phyloP scores from a whole-genome alignment of 2,888 invertebrate genomes.

The Pecten maximus region DNA sequence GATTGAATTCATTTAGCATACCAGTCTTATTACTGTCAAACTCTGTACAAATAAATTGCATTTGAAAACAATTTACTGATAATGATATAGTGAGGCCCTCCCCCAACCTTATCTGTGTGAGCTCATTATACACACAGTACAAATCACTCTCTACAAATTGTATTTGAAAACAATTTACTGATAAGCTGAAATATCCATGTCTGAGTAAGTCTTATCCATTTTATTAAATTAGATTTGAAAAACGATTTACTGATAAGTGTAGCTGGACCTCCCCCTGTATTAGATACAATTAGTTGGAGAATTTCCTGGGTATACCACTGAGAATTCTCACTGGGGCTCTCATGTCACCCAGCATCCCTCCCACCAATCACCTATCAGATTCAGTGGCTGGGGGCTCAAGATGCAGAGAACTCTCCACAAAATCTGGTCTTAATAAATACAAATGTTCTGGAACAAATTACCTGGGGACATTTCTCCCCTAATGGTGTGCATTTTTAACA shows the following conservation, averaged over 20 bases:
- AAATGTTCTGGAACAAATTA: conserved; percentile 13
- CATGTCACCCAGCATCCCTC: background rate
- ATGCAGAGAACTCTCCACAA: background rate
- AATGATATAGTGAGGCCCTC: background rate
- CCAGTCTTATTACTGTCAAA: conserved; percentile 5
- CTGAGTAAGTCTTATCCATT: background rate
- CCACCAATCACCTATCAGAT: background rate
- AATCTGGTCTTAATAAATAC: conserved; percentile 27
- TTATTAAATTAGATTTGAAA: conserved; percentile 16
- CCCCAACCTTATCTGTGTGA: background rate
- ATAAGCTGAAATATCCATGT: background rate
- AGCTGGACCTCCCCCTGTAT: background rate
- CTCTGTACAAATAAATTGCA: background rate
- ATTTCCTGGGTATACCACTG: conserved; percentile 25
- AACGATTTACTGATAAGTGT: conserved; percentile 12
- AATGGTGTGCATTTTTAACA: conserved; percentile 27
- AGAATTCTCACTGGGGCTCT: background rate
- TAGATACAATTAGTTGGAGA: conserved; percentile 3
- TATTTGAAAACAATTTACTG: conserved; percentile 29
- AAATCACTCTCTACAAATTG: conserved; percentile 13
- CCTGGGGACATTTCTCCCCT: background rate
- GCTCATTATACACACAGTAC: background rate
- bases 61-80: background rate
- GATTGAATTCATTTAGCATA: background rate
- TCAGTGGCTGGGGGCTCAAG: background rate